A percentile compares a stretch with the other conserved stretches of the same genome.
Conservation (phyloP, 2,888 invertebrate genomes). For the Mechanitis messenoides region DNA sequence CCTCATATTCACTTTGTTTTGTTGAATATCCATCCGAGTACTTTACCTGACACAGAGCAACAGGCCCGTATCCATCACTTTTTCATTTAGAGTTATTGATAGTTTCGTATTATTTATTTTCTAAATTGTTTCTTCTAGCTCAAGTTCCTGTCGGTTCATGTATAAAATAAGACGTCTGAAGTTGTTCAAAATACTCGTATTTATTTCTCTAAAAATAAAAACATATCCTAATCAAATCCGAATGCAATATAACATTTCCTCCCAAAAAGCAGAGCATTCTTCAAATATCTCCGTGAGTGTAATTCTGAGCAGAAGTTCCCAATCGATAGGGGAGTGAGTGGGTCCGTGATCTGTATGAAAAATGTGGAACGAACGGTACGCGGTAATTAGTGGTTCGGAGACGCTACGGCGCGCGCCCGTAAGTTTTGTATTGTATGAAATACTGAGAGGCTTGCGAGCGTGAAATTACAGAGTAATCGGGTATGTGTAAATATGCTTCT, state of each 20-base stretch:
- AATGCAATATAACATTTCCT: constrained; percentile 15
- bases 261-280: constrained; percentile 41
- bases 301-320: constrained; percentile 50
- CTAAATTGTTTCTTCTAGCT: too few relatives aligned
- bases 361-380: constrained; percentile 52
- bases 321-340: constrained; percentile 58
- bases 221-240: constrained; percentile 3
- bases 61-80: too few relatives aligned
- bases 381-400: constrained; percentile 59
- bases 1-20: too few relatives aligned
- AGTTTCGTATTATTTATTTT: too few relatives aligned
- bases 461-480: neutral
- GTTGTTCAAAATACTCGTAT: neutral
- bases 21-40: too few relatives aligned
- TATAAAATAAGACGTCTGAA: too few relatives aligned
- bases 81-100: too few relatives aligned
- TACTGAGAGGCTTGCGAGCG: neutral
- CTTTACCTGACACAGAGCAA: too few relatives aligned
- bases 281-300: constrained; percentile 39
- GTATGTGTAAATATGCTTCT: too few relatives aligned
- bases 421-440: constrained; percentile 17
- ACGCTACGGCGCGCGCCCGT: constrained; percentile 28
- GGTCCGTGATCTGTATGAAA: constrained; percentile 71
- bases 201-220: neutral
- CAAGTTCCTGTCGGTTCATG: too few relatives aligned